These are phyloP conservation scores for Patella ulyssiponensis DNA, from an alignment of 2,888 invertebrate species.

Conservation along the genomic window DNA sequence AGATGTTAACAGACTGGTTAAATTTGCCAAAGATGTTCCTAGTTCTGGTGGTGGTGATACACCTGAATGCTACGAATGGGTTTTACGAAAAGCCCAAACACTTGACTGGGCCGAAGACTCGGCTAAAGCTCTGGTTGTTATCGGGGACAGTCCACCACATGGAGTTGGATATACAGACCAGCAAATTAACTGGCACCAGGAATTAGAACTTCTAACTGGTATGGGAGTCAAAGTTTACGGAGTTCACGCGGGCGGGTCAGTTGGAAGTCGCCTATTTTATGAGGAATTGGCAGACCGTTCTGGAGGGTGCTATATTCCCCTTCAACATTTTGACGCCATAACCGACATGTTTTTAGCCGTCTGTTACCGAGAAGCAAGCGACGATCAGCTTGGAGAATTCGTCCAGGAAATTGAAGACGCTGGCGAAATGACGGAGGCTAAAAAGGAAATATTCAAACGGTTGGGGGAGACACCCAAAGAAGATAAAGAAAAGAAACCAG, in stretches of 20 bases:
- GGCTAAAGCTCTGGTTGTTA: slow-evolving; percentile 67
- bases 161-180: slow-evolving; percentile 62
- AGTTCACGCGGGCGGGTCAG: slow-evolving; percentile 48
- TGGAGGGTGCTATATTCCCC: slow-evolving; percentile 59
- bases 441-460: slow-evolving; percentile 50
- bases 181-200: slow-evolving; percentile 61
- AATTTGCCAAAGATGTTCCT: slow-evolving; percentile 52
- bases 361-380: slow-evolving; percentile 58
- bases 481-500: slow-evolving; percentile 19
- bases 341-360: slow-evolving; percentile 69
- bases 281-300: slow-evolving; percentile 59
- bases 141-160: slow-evolving; percentile 65
- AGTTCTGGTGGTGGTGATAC: slow-evolving; percentile 60
- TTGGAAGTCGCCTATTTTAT: slow-evolving; percentile 50
- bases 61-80: slow-evolving; percentile 69
- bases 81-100: slow-evolving; percentile 58
- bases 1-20: slow-evolving; percentile 53
- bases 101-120: slow-evolving; percentile 68
- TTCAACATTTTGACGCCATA: slow-evolving; percentile 62
- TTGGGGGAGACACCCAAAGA: slow-evolving; percentile 35
- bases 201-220: slow-evolving; percentile 59
- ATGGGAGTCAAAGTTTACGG: slow-evolving; percentile 69
- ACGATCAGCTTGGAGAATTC: slow-evolving; percentile 56
- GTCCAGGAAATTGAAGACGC: slow-evolving; percentile 56
- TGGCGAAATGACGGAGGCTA: slow-evolving; percentile 58